Conservation (phyloP, 2,797 vertebrate species). For the Sitta carolinensis region DNA sequence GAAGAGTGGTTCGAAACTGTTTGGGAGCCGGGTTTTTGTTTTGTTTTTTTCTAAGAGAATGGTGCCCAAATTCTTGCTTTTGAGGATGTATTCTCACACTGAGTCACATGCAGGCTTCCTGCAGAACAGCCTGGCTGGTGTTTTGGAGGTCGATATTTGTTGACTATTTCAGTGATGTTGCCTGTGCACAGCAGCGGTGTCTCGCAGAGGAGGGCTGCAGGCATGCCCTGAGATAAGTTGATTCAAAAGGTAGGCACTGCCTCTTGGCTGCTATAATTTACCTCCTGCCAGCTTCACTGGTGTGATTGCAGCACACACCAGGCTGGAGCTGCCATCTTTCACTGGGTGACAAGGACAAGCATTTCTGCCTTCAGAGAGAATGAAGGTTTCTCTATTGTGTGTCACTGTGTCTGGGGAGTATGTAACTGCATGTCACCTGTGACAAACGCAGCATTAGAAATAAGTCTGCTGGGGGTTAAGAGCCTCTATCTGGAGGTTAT, state of each 20-base stretch:
- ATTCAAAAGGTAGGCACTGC: not conserved
- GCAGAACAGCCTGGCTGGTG: not conserved
- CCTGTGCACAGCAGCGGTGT: not conserved
- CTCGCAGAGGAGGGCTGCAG: not conserved
- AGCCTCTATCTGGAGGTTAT: not conserved
- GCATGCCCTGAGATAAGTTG: not conserved
- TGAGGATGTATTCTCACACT: constrained; percentile 29
- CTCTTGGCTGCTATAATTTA: constrained; percentile 5
- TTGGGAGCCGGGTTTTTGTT: not conserved
- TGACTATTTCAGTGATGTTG: not conserved
- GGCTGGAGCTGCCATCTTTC: not conserved
- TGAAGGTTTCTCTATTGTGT: not conserved
- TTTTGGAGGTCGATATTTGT: constrained; percentile 15
- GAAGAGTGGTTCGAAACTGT: constrained; percentile 26
- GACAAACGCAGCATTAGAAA: constrained; percentile 38
- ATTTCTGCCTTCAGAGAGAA: constrained; percentile 7
- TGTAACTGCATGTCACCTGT: not conserved
- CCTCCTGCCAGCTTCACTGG: not conserved
- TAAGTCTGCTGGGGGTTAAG: constrained; percentile 20
- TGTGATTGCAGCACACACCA: not conserved
- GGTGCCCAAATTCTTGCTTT: constrained; percentile 29
- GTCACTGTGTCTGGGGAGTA: not conserved
- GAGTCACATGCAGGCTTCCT: constrained; percentile 8
- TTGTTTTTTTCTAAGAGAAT: not conserved
- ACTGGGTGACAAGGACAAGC: constrained; percentile 28